Conservation (phyloP, 2,113 vertebrate species). For the Tenebrosternarchus preto region DNA sequence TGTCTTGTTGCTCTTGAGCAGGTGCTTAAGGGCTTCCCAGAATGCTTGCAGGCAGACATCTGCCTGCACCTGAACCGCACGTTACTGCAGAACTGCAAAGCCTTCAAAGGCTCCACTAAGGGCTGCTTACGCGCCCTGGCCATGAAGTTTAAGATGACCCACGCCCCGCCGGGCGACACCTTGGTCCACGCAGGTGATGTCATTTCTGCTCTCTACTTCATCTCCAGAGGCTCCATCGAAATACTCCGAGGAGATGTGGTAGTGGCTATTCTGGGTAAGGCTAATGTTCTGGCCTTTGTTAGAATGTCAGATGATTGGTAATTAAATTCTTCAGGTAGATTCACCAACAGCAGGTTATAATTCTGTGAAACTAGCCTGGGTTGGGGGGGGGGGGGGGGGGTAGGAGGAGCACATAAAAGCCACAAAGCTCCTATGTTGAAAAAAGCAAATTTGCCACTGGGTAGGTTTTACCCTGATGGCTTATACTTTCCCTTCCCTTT, state of each 20-base stretch:
- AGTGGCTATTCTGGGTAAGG: slow-evolving; percentile 85
- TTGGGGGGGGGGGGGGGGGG: too few species aligned
- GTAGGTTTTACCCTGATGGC: too few species aligned
- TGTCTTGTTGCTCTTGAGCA: slow-evolving; percentile 49
- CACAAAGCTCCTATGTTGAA: too few species aligned
- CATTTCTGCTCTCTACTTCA: slow-evolving; percentile 89
- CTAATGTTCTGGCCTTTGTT: background rate
- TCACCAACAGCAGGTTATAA: too few species aligned
- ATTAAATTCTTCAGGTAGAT: background rate
- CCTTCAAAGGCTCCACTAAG: slow-evolving; percentile 86
- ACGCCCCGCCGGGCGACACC: slow-evolving; percentile 87
- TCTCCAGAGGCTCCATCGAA: slow-evolving; percentile 91
- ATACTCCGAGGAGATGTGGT: slow-evolving; percentile 86
- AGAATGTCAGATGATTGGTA: background rate
- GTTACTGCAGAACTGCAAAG: slow-evolving; percentile 86
- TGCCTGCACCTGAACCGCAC: slow-evolving; percentile 88
- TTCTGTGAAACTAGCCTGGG: too few species aligned
- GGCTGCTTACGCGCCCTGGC: slow-evolving; percentile 88
- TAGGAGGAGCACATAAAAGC: too few species aligned
- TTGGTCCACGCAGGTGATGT: slow-evolving; percentile 87
- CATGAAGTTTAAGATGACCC: slow-evolving; percentile 90
- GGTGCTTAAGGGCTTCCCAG: slow-evolving; percentile 91
- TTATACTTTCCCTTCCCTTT: too few species aligned
- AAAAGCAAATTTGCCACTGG: too few species aligned
- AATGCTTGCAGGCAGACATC: slow-evolving; percentile 91